These are phyloP conservation scores for Ruditapes philippinarum DNA, from an alignment of 1,140 invertebrate genomes.

Conservation along the genomic window DNA sequence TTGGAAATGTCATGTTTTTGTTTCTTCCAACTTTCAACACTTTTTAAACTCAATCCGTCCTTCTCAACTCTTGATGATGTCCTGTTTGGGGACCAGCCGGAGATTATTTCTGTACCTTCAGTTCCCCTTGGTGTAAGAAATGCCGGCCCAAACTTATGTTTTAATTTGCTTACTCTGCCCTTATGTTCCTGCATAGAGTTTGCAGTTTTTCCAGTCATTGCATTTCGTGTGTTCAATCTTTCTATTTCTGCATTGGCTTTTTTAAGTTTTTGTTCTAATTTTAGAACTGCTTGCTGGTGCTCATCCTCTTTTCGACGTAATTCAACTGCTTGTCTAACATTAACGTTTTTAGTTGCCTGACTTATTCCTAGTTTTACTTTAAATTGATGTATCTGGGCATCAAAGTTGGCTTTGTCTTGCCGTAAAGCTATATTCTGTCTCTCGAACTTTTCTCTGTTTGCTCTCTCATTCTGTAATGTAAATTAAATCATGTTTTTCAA, in stretches of 20 bases:
- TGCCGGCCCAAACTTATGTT: conserved; percentile 48
- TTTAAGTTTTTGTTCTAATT: conserved; percentile 35
- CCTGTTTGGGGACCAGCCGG: conserved; percentile 48
- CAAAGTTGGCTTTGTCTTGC: conserved; percentile 26
- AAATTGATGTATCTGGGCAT: conserved; percentile 40
- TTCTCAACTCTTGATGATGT: not conserved
- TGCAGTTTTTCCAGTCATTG: conserved; percentile 49
- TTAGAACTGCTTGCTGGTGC: conserved; percentile 24
- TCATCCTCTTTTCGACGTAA: conserved; percentile 51
- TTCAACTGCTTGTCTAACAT: conserved; percentile 30
- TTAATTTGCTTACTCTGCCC: conserved; percentile 22
- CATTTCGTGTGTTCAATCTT: conserved; percentile 10
- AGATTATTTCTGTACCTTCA: not conserved
- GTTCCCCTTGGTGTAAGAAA: conserved; percentile 10
- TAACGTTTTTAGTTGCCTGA: conserved; percentile 51
- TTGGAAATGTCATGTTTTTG: not conserved
- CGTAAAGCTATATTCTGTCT: conserved; percentile 13
- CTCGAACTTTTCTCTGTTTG: conserved; percentile 47
- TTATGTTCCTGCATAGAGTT: conserved; percentile 53
- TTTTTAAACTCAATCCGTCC: not conserved
- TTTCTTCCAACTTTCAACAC: conserved; percentile 34
- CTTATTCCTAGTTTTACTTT: conserved; percentile 60
- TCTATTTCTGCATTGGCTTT: conserved; percentile 45
- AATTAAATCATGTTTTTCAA: too few relatives aligned
- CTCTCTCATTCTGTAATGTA: conserved; percentile 52